Evolutionary conservation across 2,113 vertebrate genomes (phyloP).

Genomic region (Hippocampus zosterae): DNA sequence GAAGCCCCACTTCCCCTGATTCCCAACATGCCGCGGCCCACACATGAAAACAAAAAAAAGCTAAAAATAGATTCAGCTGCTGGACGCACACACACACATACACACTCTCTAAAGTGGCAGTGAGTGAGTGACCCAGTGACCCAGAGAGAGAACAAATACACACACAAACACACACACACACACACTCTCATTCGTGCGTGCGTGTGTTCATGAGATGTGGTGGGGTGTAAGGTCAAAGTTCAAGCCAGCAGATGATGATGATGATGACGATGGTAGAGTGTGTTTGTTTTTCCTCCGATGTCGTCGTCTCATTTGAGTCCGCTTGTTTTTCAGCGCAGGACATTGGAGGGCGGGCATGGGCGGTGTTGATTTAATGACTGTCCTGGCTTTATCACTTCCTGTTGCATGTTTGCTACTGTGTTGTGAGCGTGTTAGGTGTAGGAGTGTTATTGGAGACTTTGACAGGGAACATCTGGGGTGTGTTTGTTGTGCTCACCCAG

Average conservation of each 20-base stretch:
- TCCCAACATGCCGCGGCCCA: background rate
- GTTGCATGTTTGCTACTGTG: background rate
- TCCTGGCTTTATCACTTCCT: background rate
- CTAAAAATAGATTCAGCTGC: constrained; percentile 11
- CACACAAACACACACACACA: background rate
- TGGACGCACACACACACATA: background rate
- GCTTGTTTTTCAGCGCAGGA: background rate
- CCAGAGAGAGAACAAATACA: background rate
- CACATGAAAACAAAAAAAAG: constrained; percentile 4
- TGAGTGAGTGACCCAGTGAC: constrained; percentile 1
- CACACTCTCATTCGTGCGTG: background rate
- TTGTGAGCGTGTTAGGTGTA: background rate
- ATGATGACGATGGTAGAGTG: constrained; percentile 20
- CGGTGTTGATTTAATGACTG: constrained; percentile 8
- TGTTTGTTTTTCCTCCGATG: constrained; percentile 11
- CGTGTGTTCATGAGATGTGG: background rate
- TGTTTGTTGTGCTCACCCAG: constrained; percentile 10
- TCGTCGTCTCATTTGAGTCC: background rate
- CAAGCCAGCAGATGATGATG: constrained; percentile 12
- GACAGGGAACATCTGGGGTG: background rate
- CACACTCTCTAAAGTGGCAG: background rate
- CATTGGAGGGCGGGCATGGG: background rate
- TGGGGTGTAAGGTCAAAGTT: constrained; percentile 23
- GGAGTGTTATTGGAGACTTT: background rate
- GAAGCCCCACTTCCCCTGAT: background rate